Base-by-base conservation (phyloP, 2,888 invertebrate genomes). In the Drosophila mayaguana region DNA sequence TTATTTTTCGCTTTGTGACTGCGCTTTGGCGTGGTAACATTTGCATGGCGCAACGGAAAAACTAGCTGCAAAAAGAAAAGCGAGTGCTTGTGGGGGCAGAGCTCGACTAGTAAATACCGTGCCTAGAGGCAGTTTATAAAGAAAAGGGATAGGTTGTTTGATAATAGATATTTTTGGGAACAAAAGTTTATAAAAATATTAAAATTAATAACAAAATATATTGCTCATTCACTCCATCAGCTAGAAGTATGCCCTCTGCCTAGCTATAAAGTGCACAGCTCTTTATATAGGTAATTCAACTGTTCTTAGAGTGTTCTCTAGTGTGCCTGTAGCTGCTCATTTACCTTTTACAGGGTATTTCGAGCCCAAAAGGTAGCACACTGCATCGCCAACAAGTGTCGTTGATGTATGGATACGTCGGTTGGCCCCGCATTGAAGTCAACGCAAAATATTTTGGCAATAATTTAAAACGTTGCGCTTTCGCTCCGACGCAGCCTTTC, bases 1-100 rank as follows among this genome's bases (percentile, higher is more conserved):
- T 74, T 83, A 83, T 83, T 86, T 83, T 83, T 82, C 81, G 88
- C 81, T 84, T 84, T 82, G 86, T 81, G 82, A 72, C 80, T 76
- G 73, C 80, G 85, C 78, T 80, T 86, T 69, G 66, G 74, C 74
- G 74, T 70, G 80, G 87, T 76, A 72, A 78, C 87, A 87, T 87
- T 84, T 84, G 73, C 88, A 75, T 80, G 72, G 36, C 45, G 56
- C 57, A 53, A 18, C 25, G 48, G 25, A 55, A 48, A 67, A 70
- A 57, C 40, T 32, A 40, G 45, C 22, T 45, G 25, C 22, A 60
- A 43, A 43, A 68, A 50, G 34, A 61, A 64, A 48, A 40, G 43
- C 50, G 18, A 20, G 16, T 18, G 9, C 12, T 40, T 40, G 12
- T 16, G 6, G 5, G 12, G 38, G 22, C 12, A 46, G 20, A 36